Evolutionary conservation across 2,113 vertebrate genomes (phyloP).

Genomic region (Epinephelus moara): DNA sequence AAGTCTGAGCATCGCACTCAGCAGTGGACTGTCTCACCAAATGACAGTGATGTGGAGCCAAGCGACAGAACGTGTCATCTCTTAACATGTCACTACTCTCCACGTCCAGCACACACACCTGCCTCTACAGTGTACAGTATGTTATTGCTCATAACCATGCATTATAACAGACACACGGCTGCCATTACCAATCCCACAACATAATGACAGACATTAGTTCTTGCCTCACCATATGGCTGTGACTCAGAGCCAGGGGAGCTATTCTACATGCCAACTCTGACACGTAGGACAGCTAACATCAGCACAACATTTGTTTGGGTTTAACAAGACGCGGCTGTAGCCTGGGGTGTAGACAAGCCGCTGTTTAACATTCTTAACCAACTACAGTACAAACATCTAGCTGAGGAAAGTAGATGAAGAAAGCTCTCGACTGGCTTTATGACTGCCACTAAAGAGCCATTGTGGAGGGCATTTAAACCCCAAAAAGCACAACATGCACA

Average conservation of each 20-base stretch:
- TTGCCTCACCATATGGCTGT: constrained; percentile 53
- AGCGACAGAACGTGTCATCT: constrained; percentile 15
- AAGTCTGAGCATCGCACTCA: constrained; percentile 2
- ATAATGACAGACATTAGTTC: constrained; percentile 47
- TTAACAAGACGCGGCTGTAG: constrained; percentile 10
- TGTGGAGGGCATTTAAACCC: background rate
- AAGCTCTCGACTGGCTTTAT: background rate
- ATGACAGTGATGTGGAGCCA: constrained; percentile 27
- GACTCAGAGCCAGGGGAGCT: constrained; percentile 45
- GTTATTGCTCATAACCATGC: background rate
- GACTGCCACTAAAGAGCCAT: background rate
- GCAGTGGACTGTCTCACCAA: constrained; percentile 6
- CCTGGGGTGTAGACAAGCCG: background rate
- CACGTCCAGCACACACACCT: constrained; percentile 8
- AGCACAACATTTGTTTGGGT: constrained; percentile 45
- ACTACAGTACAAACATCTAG: background rate
- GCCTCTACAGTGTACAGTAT: background rate
- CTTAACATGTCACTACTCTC: constrained; percentile 23
- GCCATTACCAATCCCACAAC: constrained; percentile 1
- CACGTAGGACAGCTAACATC: constrained; percentile 51
- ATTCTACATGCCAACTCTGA: constrained; percentile 50
- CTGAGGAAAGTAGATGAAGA: background rate
- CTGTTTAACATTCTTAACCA: constrained; percentile 4
- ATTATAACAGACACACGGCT: constrained; percentile 37
- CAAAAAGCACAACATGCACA: background rate